Evolutionary conservation across 2,888 invertebrate species (phyloP), one percentile per base, ranked within the genome.

Genomic region (Brachylomia viminalis): DNA sequence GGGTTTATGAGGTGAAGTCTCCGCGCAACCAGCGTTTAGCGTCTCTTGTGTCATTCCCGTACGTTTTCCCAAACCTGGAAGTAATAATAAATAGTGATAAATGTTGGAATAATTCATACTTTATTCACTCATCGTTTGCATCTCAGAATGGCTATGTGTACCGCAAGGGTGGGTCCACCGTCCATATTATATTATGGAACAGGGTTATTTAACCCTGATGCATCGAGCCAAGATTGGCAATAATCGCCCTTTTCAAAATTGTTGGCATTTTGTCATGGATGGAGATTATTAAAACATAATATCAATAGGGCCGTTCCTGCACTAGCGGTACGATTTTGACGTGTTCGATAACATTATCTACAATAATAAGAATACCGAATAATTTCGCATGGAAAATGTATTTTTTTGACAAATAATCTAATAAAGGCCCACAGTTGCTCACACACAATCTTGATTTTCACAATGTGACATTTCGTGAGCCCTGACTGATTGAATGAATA

Each of bases 1-100:
- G 11, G 45, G 64, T 79, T 92, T 89, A 94, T 86, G 95, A 93
- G 49, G 94, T 92, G 90, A 97, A 98, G 90, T 97, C 97, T 49
- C 97, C 97, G 64, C 97, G 97, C 66, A 98, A 94, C 97, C 98
- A 98, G 82, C 97, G 95, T 91, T 98, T 98, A 0, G 98, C 98
- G 90, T 98, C 97, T 87, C 97, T 95, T 0, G 98, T 97, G 89
- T 98, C 98, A 86, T 97, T 97, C 38, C 98, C 98, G 91, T 97
- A 98, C 0, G 98, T 98, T 91, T 97, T 97, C 13, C 98, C 98
- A 93, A 97, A 97, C 90, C 98, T 98, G 90, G 38, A 95, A 84
- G 6, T 3, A 38, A 23, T 1, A 38, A 58, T 8, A 30, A 0
- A 42, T 8, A 42, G 0, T 15, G 17, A 77, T 38, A 33, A 47